These are phyloP conservation scores for Acleris literana DNA, from an alignment of 2,888 invertebrate genomes.

Conservation along the genomic window DNA sequence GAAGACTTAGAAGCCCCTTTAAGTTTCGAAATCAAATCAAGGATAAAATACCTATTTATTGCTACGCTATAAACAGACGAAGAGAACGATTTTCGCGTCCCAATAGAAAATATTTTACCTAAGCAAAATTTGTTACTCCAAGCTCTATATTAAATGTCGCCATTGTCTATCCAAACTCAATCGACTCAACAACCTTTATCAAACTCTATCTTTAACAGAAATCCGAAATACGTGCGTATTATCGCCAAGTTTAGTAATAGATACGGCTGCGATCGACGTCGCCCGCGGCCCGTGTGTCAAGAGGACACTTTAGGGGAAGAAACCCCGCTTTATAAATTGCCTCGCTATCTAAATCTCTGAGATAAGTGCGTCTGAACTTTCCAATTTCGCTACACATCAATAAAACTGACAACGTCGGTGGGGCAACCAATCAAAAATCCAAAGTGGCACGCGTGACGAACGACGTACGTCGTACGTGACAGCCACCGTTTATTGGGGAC, in stretches of 20 bases:
- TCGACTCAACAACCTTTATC: slow-evolving; percentile 24
- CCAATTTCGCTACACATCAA: slow-evolving; percentile 83
- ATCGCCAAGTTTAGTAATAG: slow-evolving; percentile 33
- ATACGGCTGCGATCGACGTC: slow-evolving; percentile 45
- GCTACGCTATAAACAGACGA: too few species aligned
- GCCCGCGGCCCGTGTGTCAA: slow-evolving; percentile 56
- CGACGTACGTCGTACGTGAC: slow-evolving; percentile 40
- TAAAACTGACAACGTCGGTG: slow-evolving; percentile 74
- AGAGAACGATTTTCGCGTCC: too few species aligned
- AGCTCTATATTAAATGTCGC: too few species aligned
- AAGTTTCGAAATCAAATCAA: too few species aligned
- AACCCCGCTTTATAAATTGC: slow-evolving; percentile 80
- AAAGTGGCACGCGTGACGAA: slow-evolving; percentile 58
- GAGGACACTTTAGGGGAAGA: slow-evolving; percentile 74
- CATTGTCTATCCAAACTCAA: neutral
- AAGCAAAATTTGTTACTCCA: too few species aligned
- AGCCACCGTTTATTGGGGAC: neutral
- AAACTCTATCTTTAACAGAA: slow-evolving; percentile 18
- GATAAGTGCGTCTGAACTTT: slow-evolving; percentile 81
- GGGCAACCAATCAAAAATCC: slow-evolving; percentile 79
- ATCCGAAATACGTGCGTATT: slow-evolving; percentile 33
- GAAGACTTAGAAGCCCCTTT: too few species aligned
- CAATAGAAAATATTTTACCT: too few species aligned
- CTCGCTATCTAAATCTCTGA: slow-evolving; percentile 81
- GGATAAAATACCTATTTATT: too few species aligned